Percentiles rank a stretch among this genome's conserved stretches.
phyloP scores from a whole-genome alignment of 1,140 invertebrate species.

The Cepaea nemoralis region DNA sequence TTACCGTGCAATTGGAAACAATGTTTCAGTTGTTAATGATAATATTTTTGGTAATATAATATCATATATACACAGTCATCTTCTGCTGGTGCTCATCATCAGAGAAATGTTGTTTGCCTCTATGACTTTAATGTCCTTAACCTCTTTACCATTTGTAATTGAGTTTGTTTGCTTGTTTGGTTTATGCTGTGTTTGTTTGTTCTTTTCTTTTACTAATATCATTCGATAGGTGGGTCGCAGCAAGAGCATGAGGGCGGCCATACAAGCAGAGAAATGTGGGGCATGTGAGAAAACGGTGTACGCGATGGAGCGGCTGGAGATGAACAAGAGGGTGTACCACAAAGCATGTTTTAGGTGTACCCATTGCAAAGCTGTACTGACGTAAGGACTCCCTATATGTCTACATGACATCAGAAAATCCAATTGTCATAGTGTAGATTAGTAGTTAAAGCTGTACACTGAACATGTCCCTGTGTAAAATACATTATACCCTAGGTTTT shows the following conservation, averaged over 20 bases:
- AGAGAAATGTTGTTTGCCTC: no score
- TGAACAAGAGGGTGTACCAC: constrained; percentile 82
- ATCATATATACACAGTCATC: no score
- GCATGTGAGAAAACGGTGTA: constrained; percentile 83
- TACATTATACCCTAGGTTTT: no score
- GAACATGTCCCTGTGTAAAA: no score
- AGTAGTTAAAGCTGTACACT: no score
- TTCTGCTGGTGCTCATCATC: no score
- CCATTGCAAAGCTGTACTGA: constrained; percentile 82
- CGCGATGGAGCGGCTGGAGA: constrained; percentile 84
- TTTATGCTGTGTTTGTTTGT: constrained; percentile 33
- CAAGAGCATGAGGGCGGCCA: constrained; percentile 66
- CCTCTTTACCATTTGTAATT: constrained; percentile 1
- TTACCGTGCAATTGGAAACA: no score
- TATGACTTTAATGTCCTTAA: neutral
- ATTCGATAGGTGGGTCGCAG: constrained; percentile 47
- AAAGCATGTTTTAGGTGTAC: constrained; percentile 85
- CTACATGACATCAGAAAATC: no score
- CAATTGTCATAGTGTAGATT: no score
- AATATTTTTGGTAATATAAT: no score
- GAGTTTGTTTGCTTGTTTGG: constrained; percentile 13
- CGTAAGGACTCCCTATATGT: no score
- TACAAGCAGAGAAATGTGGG: constrained; percentile 78
- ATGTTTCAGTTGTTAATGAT: no score
- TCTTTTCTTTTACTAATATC: constrained; percentile 35